These are phyloP conservation scores for Thelaira solivaga DNA, from an alignment of 2,888 invertebrate genomes.

Conservation along the genomic window DNA sequence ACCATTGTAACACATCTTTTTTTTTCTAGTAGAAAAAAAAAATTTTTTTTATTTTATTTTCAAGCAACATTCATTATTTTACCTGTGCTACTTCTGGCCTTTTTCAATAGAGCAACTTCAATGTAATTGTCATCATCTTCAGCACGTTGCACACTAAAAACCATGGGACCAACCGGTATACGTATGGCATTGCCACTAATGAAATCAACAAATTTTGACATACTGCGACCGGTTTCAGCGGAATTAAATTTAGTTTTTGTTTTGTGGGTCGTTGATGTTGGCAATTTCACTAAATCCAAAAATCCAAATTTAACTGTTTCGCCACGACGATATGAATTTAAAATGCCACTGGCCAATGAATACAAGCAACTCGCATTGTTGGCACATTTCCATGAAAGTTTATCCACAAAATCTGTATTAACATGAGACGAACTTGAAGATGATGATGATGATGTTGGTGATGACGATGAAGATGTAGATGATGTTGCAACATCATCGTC, in stretches of 20 bases:
- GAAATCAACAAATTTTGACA: slow-evolving; percentile 72
- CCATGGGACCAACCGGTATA: slow-evolving; percentile 76
- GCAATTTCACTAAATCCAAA: slow-evolving; percentile 79
- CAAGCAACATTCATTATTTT: neutral
- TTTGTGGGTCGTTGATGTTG: slow-evolving; percentile 61
- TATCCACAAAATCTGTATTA: slow-evolving; percentile 72
- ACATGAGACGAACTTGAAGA: slow-evolving; percentile 42
- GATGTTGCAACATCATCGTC: neutral
- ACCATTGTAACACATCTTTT: slow-evolving; percentile 4
- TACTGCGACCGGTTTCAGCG: slow-evolving; percentile 68
- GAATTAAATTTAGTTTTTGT: slow-evolving; percentile 64
- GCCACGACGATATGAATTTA: slow-evolving; percentile 78
- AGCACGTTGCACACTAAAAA: slow-evolving; percentile 76
- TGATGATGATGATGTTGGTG: neutral
- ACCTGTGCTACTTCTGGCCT: slow-evolving; percentile 71
- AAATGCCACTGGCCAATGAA: slow-evolving; percentile 78
- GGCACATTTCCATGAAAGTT: slow-evolving; percentile 78
- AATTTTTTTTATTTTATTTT: neutral
- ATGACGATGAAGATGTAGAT: slow-evolving; percentile 10
- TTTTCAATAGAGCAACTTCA: slow-evolving; percentile 75
- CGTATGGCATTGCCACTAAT: slow-evolving; percentile 75
- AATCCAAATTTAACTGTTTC: slow-evolving; percentile 79
- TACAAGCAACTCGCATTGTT: slow-evolving; percentile 82
- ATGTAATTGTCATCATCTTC: slow-evolving; percentile 74
- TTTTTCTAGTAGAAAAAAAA: neutral